phyloP scores from a whole-genome alignment of 2,888 invertebrate species.

The Drosophila gaucha region DNA sequence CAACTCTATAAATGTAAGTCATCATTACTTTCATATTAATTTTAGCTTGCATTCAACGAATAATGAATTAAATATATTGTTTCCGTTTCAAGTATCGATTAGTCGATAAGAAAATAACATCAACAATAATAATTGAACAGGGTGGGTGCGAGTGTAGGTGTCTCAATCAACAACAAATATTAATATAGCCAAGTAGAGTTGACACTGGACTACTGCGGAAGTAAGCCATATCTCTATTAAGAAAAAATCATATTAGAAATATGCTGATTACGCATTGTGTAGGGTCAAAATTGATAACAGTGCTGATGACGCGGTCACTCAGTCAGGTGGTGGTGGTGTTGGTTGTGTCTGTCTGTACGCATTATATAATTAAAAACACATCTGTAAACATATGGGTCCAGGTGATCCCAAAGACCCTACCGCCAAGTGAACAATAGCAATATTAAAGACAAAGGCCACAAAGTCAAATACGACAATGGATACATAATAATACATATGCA shows the following conservation, averaged over 20 bases:
- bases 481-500: conserved; percentile 19
- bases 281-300: conserved; percentile 18
- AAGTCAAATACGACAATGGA: conserved; percentile 7
- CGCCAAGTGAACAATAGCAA: conserved; percentile 29
- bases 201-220: conserved; percentile 24
- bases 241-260: conserved; percentile 20
- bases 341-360: conserved; percentile 47
- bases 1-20: no score
- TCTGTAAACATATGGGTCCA: conserved; percentile 44
- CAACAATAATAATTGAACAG: conserved; percentile 48
- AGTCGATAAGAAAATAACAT: conserved; percentile 27
- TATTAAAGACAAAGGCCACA: conserved; percentile 22
- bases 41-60: neutral
- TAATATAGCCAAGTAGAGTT: conserved; percentile 35
- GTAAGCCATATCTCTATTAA: conserved; percentile 37
- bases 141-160: conserved; percentile 35
- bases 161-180: conserved; percentile 51
- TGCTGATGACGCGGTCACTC: conserved; percentile 37
- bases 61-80: neutral
- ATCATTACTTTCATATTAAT: neutral
- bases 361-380: conserved; percentile 67
- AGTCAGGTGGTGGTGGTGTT: conserved; percentile 48
- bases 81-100: conserved; percentile 25
- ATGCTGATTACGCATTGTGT: conserved; percentile 12
- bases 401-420: conserved; percentile 19